Evolutionary conservation across 2,888 invertebrate genomes (phyloP).

Genomic region (Hydraecia micacea): DNA sequence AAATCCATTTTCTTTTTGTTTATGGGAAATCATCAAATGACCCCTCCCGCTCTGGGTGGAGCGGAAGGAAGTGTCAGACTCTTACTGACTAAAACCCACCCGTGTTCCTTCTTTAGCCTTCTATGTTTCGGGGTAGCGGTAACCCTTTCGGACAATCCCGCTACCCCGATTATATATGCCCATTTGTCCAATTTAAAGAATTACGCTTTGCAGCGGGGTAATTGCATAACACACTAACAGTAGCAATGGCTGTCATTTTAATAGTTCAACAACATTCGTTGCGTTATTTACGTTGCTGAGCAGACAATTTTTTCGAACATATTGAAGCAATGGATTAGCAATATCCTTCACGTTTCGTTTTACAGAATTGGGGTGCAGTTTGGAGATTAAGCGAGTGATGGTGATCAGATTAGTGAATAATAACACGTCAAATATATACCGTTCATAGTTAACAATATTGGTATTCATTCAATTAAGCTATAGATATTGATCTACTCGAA

Average conservation of each 20-base stretch:
- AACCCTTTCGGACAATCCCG: no score
- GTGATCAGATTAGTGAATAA: background rate
- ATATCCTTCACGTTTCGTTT: background rate
- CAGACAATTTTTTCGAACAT: background rate
- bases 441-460: conserved; percentile 36
- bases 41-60: no score
- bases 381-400: background rate
- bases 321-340: background rate
- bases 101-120: no score
- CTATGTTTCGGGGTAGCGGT: no score
- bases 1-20: no score
- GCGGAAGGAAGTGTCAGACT: no score
- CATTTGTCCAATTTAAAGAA: background rate
- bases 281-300: background rate
- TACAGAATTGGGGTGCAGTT: background rate
- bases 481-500: conserved; percentile 58
- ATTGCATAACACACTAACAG: no score
- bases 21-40: no score
- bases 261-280: background rate
- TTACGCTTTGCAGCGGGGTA: background rate
- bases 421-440: background rate
- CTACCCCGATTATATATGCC: no score
- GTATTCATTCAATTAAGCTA: conserved; percentile 50
- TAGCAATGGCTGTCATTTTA: background rate
- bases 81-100: no score